A percentile compares a stretch with the other conserved stretches of the same genome.
Evolutionary conservation across 1,140 invertebrate genomes (phyloP).

Genomic region (Lasaia peninsularis): DNA sequence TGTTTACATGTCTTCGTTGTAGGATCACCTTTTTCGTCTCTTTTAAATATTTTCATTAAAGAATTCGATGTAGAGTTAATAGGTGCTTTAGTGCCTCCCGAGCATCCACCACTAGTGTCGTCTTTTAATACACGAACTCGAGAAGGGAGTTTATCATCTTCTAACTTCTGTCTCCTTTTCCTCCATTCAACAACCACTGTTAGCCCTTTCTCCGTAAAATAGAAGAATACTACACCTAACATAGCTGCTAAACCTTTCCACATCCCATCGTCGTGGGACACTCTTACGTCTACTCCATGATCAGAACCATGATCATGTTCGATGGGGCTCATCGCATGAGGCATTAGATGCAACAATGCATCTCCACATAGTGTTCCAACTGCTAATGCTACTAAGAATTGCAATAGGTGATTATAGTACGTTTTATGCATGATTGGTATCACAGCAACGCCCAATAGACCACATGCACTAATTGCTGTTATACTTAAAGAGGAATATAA

Average conservation of each 20-base stretch:
- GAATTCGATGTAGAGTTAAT: constrained; percentile 56
- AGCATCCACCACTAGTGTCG: constrained; percentile 74
- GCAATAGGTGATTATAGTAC: constrained; percentile 93
- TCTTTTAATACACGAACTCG: constrained; percentile 82
- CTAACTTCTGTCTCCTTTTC: constrained; percentile 80
- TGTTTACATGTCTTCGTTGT: constrained; percentile 87
- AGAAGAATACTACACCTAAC: constrained; percentile 91
- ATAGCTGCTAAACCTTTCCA: constrained; percentile 91
- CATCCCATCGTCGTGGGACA: constrained; percentile 82
- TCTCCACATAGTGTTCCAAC: constrained; percentile 94
- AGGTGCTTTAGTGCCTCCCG: constrained; percentile 73
- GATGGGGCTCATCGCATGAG: constrained; percentile 85
- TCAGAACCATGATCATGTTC: constrained; percentile 63
- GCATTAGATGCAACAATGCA: constrained; percentile 94
- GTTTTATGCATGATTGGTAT: constrained; percentile 93
- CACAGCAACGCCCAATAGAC: constrained; percentile 88
- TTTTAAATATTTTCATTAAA: constrained; percentile 64
- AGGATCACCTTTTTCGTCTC: constrained; percentile 73
- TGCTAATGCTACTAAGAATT: constrained; percentile 94
- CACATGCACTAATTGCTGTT: constrained; percentile 89
- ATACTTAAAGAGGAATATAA: constrained; percentile 89
- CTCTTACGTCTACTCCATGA: constrained; percentile 39
- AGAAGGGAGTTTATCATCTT: constrained; percentile 79
- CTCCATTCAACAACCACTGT: constrained; percentile 89
- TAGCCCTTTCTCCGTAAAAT: constrained; percentile 89